Conservation (phyloP, 2,888 invertebrate genomes). For the Acholoe squamosa region DNA sequence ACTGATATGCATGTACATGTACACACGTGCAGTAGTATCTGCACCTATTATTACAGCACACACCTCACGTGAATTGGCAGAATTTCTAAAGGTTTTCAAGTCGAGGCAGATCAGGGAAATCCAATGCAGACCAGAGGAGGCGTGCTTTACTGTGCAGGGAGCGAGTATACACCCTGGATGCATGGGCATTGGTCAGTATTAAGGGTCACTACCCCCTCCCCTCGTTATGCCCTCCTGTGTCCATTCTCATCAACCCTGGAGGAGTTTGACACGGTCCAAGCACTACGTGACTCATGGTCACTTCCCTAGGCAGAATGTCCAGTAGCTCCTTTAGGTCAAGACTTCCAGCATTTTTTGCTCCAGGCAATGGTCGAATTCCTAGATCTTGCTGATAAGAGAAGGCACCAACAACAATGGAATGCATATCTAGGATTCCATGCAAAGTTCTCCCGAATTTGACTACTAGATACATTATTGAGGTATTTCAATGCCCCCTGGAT, state of each 20-base stretch:
- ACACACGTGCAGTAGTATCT: no score
- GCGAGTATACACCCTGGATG: no score
- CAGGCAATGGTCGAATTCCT: background rate
- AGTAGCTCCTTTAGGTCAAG: background rate
- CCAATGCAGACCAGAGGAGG: background rate
- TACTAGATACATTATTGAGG: no score
- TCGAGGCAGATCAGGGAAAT: background rate
- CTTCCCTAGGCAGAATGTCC: background rate
- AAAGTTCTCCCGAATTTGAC: no score
- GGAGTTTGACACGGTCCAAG: background rate
- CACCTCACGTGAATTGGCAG: background rate
- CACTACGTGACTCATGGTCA: background rate
- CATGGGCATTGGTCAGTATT: background rate
- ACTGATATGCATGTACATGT: no score
- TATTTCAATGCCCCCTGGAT: no score
- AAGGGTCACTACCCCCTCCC: background rate
- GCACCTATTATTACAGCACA: background rate
- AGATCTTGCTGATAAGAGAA: background rate
- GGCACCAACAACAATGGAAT: no score
- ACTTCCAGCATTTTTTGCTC: background rate
- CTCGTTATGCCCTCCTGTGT: conserved; percentile 4
- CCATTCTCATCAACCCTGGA: background rate
- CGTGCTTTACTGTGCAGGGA: no score
- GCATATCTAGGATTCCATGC: no score
- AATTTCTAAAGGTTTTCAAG: conserved; percentile 20